phyloP scores from a whole-genome alignment of 92 coral and sea anemone species.

The Parazoanthus swiftii region DNA sequence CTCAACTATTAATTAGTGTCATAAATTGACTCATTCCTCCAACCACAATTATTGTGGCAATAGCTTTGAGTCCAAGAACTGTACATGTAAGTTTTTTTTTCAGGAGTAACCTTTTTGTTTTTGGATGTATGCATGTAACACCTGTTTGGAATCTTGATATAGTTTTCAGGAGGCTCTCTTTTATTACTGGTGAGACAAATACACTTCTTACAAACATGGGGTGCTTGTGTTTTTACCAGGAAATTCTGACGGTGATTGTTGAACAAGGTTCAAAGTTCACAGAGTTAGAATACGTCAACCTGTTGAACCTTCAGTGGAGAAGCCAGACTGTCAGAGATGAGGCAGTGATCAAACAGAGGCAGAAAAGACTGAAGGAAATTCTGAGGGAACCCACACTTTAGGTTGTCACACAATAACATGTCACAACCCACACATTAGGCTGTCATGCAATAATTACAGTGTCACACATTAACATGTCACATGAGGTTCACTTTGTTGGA shows the following conservation, averaged over 20 bases:
- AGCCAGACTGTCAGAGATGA: constrained; percentile 92
- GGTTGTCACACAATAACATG: not conserved
- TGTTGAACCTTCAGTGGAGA: constrained; percentile 81
- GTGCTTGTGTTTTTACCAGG: constrained; percentile 59
- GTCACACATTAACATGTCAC: too few relatives aligned
- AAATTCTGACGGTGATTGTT: constrained; percentile 78
- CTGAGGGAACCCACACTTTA: constrained; percentile 57
- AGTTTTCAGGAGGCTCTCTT: not conserved
- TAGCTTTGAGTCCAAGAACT: too few relatives aligned
- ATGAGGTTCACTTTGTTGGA: too few relatives aligned
- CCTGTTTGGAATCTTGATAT: not conserved
- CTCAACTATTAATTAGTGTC: too few relatives aligned
- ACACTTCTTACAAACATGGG: not conserved
- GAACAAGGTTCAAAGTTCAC: constrained; percentile 96
- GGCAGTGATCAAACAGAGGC: constrained; percentile 71
- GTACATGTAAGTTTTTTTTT: too few relatives aligned
- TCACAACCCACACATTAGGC: too few relatives aligned
- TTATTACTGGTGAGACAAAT: too few relatives aligned
- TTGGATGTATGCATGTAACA: too few relatives aligned
- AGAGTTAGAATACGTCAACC: constrained; percentile 75
- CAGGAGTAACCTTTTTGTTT: too few relatives aligned
- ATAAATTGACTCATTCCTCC: too few relatives aligned
- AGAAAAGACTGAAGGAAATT: constrained; percentile 80
- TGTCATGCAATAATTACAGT: too few relatives aligned
- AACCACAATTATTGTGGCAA: too few relatives aligned